phyloP scores from a whole-genome alignment of 1,140 invertebrate genomes.

The Pseudomyrmex gracilis region DNA sequence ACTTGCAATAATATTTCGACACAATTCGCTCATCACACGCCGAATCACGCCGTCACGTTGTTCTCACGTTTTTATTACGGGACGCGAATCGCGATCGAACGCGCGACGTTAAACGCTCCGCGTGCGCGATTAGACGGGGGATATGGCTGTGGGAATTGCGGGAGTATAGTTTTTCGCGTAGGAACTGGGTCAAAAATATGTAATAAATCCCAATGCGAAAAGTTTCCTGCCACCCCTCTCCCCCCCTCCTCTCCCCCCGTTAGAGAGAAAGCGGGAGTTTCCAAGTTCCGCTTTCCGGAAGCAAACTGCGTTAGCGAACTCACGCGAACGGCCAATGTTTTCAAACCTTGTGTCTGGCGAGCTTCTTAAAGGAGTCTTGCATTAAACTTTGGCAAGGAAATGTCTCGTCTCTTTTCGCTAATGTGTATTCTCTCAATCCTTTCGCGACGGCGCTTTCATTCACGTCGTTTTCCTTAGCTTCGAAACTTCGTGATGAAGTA shows the following conservation, averaged over 20 bases:
- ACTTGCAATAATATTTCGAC: too few species aligned
- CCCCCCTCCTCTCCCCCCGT: too few species aligned
- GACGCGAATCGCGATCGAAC: slow-evolving; percentile 30
- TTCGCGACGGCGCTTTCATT: not conserved
- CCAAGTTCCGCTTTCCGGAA: slow-evolving; percentile 46
- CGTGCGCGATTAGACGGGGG: not conserved
- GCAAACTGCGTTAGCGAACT: slow-evolving; percentile 32
- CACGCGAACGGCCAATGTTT: slow-evolving; percentile 52
- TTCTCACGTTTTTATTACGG: not conserved
- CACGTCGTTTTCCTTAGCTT: not conserved
- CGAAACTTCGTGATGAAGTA: slow-evolving; percentile 13
- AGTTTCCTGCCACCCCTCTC: slow-evolving; percentile 29
- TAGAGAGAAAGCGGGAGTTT: slow-evolving; percentile 29
- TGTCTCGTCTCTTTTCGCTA: slow-evolving; percentile 34
- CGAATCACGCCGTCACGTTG: too few species aligned
- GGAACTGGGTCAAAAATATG: slow-evolving; percentile 63
- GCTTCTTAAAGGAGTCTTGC: slow-evolving; percentile 14
- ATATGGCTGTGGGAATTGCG: slow-evolving; percentile 47
- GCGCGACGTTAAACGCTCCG: slow-evolving; percentile 4
- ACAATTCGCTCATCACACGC: too few species aligned
- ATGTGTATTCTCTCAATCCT: slow-evolving; percentile 2
- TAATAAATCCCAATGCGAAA: slow-evolving; percentile 60
- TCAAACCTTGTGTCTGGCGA: slow-evolving; percentile 25
- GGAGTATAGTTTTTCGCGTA: slow-evolving; percentile 49
- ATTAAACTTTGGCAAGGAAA: slow-evolving; percentile 42